Conservation (phyloP, 1,140 invertebrate genomes). For the Platorchestia sp. region DNA sequence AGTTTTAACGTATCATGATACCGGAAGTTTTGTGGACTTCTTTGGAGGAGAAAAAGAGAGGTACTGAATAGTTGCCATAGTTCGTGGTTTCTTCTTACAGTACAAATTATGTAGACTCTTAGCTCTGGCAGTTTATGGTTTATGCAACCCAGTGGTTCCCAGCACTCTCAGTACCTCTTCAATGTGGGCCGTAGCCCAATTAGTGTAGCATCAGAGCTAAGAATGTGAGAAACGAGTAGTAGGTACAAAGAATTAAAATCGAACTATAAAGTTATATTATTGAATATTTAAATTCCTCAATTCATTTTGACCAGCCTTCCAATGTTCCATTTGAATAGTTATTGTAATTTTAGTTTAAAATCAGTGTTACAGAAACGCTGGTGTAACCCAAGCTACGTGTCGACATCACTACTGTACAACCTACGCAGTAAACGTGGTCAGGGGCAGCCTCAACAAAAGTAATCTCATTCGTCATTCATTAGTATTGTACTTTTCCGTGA, state of each 20-base stretch:
- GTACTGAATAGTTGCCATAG: not conserved
- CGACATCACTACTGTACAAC: not conserved
- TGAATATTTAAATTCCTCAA: not conserved
- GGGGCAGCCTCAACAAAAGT: not conserved
- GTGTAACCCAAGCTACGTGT: not conserved
- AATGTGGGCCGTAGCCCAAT: not conserved
- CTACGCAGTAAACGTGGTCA: not conserved
- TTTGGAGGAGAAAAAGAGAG: too few relatives aligned
- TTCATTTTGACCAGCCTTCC: not conserved
- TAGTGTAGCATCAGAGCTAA: not conserved
- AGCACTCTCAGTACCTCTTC: not conserved
- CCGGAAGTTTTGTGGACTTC: not conserved
- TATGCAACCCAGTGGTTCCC: not conserved
- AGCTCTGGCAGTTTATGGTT: not conserved
- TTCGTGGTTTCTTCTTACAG: slow-evolving; percentile 16
- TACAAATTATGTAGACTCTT: slow-evolving; percentile 32
- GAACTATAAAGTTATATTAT: not conserved
- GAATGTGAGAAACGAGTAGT: not conserved
- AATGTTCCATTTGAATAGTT: not conserved
- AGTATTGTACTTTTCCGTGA: not conserved
- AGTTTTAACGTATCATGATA: not conserved
- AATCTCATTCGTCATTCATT: not conserved
- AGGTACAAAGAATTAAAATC: not conserved
- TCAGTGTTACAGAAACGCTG: not conserved
- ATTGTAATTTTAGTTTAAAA: not conserved